Evolutionary conservation across 2,888 invertebrate species (phyloP), one percentile per base, ranked within the genome.

Genomic region (Smittia aterrima): DNA sequence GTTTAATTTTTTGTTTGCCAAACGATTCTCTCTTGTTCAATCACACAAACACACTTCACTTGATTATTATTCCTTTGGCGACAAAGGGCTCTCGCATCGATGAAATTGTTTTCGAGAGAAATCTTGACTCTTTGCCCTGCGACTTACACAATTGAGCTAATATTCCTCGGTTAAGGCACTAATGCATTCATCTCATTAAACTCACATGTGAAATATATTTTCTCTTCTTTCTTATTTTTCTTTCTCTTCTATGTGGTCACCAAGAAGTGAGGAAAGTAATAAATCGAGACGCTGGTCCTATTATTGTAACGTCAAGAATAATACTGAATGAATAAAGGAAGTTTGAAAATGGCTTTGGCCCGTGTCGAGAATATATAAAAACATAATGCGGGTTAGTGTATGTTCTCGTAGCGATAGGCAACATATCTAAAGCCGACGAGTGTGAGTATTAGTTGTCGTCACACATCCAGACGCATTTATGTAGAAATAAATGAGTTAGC

Each of bases 251-350:
- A 20, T 27, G 25, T 64, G 20, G 64, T 64, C 64, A 25, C 22
- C 25, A 64, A 4, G 22, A 1, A 58, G 27, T 25, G n/a, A 24
- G n/a, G 27, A 64, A 20, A 64, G 58, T 25, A 13, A 64, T n/a
- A 22, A 64, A 58, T 13, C 62, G 32, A 24, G 22, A 25, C 40
- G 47, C 32, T 22, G 40, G 32, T 38, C 72, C 54, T n/a, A 25
- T 24, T 38, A 62, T 22, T 32, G 54, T 62, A 22, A 72, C 62
- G 62, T 72, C 40, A 18, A 58, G 40, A 62, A 62, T 54, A 72
- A 72, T 72, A 72, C 72, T 72, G 32, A 72, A 3, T 9, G 64
- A 58, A 58, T 16, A 58, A 58, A 58, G 58, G 22, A 9, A 58
- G 16, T n/a, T 24, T 58, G 58, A 58, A 58, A 47, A 47, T 47